phyloP scores from a whole-genome alignment of 2,113 vertebrate species.

The Triplophysa tibetana region DNA sequence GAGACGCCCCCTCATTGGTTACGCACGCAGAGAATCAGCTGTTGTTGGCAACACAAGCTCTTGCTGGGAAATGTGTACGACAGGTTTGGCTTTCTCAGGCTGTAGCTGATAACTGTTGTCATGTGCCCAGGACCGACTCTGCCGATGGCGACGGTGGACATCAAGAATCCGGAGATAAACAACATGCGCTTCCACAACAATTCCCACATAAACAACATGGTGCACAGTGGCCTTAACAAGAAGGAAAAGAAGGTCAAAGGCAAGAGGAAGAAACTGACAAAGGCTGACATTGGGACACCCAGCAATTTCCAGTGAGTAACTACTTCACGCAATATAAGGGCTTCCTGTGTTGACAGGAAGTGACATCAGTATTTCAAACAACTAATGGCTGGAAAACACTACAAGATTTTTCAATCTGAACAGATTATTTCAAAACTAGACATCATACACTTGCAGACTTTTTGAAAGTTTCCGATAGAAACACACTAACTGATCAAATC shows the following conservation, averaged over 20 bases:
- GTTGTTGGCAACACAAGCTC: constrained; percentile 43
- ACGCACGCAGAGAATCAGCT: constrained; percentile 43
- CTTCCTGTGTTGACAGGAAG: constrained; percentile 12
- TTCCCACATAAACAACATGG: constrained; percentile 90
- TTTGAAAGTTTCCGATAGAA: too few relatives aligned
- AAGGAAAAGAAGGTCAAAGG: constrained; percentile 94
- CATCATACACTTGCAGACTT: too few relatives aligned
- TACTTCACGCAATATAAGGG: not conserved
- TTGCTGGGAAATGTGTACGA: constrained; percentile 22
- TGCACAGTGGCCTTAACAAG: constrained; percentile 86
- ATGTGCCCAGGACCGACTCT: constrained; percentile 83
- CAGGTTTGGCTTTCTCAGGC: not conserved
- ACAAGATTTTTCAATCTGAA: too few relatives aligned
- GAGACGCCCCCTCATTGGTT: constrained; percentile 47
- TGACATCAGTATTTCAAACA: not conserved
- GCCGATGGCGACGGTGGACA: constrained; percentile 97
- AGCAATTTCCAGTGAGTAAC: constrained; percentile 96
- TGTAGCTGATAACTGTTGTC: constrained; percentile 13
- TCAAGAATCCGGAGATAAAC: constrained; percentile 98
- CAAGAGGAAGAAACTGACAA: constrained; percentile 96
- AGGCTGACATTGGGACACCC: constrained; percentile 96
- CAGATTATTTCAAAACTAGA: too few relatives aligned
- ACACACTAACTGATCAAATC: too few relatives aligned
- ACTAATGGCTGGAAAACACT: too few relatives aligned
- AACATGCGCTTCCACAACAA: constrained; percentile 87